Percentiles rank a stretch among this genome's conserved stretches.
These are phyloP conservation scores for Indri indri DNA, from an alignment of 2,113 vertebrate genomes.

Conservation along the genomic window DNA sequence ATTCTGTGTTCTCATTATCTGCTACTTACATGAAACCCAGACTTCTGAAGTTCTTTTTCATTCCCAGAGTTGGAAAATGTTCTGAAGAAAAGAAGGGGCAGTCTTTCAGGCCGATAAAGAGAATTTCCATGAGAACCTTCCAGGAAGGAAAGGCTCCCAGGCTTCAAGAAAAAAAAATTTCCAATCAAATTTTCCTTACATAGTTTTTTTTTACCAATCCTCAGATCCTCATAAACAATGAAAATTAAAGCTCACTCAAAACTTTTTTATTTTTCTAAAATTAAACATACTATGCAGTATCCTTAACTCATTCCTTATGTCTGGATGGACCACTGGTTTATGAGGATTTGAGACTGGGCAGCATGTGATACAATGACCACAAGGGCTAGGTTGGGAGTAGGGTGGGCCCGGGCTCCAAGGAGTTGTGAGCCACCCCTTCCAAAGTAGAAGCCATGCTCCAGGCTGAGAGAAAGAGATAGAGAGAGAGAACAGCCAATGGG, in stretches of 20 bases:
- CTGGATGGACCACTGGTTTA: neutral
- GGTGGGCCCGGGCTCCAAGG: neutral
- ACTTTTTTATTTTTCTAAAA: neutral
- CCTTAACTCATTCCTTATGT: neutral
- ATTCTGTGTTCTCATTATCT: neutral
- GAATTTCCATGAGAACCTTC: neutral
- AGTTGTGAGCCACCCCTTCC: fast-evolving
- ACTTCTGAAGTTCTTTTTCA: neutral
- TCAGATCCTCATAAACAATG: neutral
- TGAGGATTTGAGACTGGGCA: neutral
- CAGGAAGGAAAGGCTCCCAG: neutral
- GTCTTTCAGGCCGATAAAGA: neutral
- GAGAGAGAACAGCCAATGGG: neutral
- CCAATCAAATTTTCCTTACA: neutral
- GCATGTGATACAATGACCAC: neutral
- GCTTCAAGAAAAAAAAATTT: neutral
- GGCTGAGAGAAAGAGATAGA: neutral
- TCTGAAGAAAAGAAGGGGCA: neutral
- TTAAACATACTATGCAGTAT: neutral
- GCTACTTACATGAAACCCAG: neutral
- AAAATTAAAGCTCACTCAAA: neutral
- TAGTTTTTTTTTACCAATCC: neutral
- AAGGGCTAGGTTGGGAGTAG: neutral
- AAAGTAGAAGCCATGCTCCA: neutral
- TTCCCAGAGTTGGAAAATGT: neutral